A percentile compares a stretch with the other conserved stretches of the same genome.
phyloP scores from a whole-genome alignment of 1,140 invertebrate genomes.

The Drosophila kanapiae region DNA sequence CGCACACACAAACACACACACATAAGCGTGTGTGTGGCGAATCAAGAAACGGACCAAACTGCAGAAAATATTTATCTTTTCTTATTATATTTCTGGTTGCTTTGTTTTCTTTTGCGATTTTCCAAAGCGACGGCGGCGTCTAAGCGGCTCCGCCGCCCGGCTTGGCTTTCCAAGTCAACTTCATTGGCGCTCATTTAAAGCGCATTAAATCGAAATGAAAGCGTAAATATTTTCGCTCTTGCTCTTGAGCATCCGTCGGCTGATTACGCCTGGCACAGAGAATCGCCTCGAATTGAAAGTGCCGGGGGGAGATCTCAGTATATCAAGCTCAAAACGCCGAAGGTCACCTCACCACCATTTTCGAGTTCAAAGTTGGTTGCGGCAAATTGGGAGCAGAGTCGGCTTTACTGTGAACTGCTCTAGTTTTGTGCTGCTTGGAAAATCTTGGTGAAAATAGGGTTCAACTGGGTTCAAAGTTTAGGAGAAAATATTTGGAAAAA shows the following conservation, averaged over 20 bases:
- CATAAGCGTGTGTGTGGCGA: neutral
- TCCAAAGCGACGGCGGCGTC: conserved; percentile 24
- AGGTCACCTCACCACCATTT: conserved; percentile 42
- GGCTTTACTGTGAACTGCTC: conserved; percentile 18
- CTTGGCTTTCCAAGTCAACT: conserved; percentile 48
- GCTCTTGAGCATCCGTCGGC: conserved; percentile 38
- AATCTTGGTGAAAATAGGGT: neutral
- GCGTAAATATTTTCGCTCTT: conserved; percentile 73
- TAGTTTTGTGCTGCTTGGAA: neutral
- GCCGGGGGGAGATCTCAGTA: conserved; percentile 17
- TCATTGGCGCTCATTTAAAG: conserved; percentile 61
- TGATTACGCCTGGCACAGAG: too few relatives aligned
- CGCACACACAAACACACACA: too few relatives aligned
- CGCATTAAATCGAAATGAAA: conserved; percentile 83
- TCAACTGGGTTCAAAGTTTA: neutral
- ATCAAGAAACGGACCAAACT: conserved; percentile 49
- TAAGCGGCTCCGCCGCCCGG: neutral
- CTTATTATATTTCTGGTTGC: conserved; percentile 48
- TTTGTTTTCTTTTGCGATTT: conserved; percentile 64
- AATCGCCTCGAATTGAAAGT: conserved; percentile 47
- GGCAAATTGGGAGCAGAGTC: conserved; percentile 25
- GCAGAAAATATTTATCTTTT: conserved; percentile 76
- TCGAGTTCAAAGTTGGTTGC: conserved; percentile 31
- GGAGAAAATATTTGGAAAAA: neutral
- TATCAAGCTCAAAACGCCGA: conserved; percentile 40